These are phyloP conservation scores for Aphrophora alni DNA, from an alignment of 2,888 invertebrate genomes.

Conservation along the genomic window DNA sequence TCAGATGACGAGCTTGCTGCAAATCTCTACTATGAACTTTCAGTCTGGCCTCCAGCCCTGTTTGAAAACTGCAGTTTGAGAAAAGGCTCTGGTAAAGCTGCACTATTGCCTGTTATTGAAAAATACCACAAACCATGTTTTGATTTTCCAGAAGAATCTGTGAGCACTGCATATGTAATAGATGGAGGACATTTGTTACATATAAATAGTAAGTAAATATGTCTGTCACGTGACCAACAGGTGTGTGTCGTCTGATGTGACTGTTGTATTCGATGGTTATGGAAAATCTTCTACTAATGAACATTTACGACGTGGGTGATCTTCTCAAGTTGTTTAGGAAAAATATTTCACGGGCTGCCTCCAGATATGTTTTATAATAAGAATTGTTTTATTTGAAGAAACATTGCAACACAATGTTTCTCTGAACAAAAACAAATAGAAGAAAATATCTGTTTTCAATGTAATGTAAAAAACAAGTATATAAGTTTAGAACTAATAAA, in stretches of 20 bases:
- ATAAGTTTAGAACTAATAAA: too few relatives aligned
- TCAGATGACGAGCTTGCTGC: slow-evolving; percentile 44
- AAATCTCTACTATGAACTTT: slow-evolving; percentile 47
- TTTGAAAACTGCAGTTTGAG: slow-evolving; percentile 47
- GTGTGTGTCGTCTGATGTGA: slow-evolving; percentile 7
- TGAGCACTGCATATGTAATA: not conserved
- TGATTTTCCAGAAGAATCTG: not conserved
- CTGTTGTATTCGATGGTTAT: slow-evolving; percentile 2
- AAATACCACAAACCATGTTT: not conserved
- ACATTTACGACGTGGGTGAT: too few relatives aligned
- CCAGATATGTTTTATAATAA: too few relatives aligned
- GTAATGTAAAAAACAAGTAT: too few relatives aligned
- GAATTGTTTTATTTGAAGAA: too few relatives aligned
- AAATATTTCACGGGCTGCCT: too few relatives aligned
- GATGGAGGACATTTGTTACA: not conserved
- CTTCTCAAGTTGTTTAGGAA: too few relatives aligned
- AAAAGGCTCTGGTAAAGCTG: slow-evolving; percentile 39
- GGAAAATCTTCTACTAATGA: too few relatives aligned
- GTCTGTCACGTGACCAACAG: slow-evolving; percentile 40
- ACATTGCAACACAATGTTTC: too few relatives aligned
- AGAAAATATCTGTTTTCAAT: too few relatives aligned
- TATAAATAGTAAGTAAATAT: too few relatives aligned
- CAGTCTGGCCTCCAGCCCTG: slow-evolving; percentile 45
- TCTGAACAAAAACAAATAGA: too few relatives aligned
- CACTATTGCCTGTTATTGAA: slow-evolving; percentile 21